These are phyloP conservation scores for Tetranychus piercei DNA, from an alignment of 2,888 invertebrate species.

Conservation along the genomic window DNA sequence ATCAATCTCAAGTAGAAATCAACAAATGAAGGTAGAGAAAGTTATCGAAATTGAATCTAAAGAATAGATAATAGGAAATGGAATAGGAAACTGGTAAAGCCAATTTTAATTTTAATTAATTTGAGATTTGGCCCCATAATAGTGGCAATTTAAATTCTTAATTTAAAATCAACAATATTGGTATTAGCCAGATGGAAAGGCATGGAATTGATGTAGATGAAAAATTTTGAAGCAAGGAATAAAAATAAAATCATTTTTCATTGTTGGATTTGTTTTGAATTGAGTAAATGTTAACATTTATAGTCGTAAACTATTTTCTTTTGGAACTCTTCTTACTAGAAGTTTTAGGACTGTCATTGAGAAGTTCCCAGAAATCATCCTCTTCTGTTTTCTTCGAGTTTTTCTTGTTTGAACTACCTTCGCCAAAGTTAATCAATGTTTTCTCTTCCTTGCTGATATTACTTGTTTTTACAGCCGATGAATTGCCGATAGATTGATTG, in stretches of 20 bases:
- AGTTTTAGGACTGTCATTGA: not conserved
- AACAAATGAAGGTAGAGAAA: too few relatives aligned
- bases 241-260: not conserved
- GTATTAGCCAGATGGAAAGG: not conserved
- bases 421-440: not conserved
- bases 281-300: too few relatives aligned
- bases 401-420: slow-evolving; percentile 4
- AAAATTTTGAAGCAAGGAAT: not conserved
- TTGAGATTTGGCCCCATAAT: too few relatives aligned
- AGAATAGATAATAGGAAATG: too few relatives aligned
- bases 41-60: too few relatives aligned
- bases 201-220: not conserved
- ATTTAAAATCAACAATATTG: too few relatives aligned
- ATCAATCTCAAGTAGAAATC: too few relatives aligned
- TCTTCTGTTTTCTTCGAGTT: slow-evolving; percentile 1
- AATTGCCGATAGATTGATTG: not conserved
- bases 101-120: too few relatives aligned
- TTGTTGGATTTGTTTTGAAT: not conserved
- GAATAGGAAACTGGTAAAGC: too few relatives aligned
- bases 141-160: too few relatives aligned
- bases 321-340: not conserved
- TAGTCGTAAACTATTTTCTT: too few relatives aligned
- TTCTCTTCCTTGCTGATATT: slow-evolving; percentile 11
- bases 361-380: slow-evolving; percentile 12
- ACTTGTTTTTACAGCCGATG: not conserved